phyloP scores from a whole-genome alignment of 2,113 vertebrate genomes.

The Apaloderma vittatum region DNA sequence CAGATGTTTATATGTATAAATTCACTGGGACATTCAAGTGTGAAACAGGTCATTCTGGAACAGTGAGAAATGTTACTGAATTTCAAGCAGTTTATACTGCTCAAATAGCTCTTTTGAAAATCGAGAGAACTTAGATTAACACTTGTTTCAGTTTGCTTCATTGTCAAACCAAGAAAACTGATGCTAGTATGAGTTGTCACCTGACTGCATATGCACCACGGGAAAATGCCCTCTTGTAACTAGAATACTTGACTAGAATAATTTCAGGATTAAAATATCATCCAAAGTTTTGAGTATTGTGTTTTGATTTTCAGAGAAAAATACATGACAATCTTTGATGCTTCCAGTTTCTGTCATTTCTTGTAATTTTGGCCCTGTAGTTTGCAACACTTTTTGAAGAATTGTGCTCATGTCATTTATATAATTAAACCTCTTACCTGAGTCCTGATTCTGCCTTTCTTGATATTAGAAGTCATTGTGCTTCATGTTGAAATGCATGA shows the following conservation, averaged over 20 bases:
- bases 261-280: background rate
- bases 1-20: slow-evolving; percentile 89
- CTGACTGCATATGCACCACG: background rate
- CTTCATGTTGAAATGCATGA: background rate
- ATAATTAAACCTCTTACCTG: background rate
- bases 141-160: slow-evolving; percentile 74
- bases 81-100: slow-evolving; percentile 83
- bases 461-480: background rate
- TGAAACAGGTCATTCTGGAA: slow-evolving; percentile 85
- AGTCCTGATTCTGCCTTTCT: background rate
- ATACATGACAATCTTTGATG: background rate
- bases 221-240: background rate
- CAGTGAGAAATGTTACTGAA: slow-evolving; percentile 84
- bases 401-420: background rate
- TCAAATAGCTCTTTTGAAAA: slow-evolving; percentile 81
- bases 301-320: background rate
- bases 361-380: background rate
- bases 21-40: slow-evolving; percentile 85
- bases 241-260: background rate
- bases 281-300: background rate
- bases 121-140: slow-evolving; percentile 71
- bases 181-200: slow-evolving; percentile 62
- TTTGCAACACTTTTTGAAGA: background rate
- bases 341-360: background rate
- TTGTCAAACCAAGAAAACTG: slow-evolving; percentile 73